Base-by-base conservation (phyloP, 2,113 vertebrate species). In the Nipponia nippon region DNA sequence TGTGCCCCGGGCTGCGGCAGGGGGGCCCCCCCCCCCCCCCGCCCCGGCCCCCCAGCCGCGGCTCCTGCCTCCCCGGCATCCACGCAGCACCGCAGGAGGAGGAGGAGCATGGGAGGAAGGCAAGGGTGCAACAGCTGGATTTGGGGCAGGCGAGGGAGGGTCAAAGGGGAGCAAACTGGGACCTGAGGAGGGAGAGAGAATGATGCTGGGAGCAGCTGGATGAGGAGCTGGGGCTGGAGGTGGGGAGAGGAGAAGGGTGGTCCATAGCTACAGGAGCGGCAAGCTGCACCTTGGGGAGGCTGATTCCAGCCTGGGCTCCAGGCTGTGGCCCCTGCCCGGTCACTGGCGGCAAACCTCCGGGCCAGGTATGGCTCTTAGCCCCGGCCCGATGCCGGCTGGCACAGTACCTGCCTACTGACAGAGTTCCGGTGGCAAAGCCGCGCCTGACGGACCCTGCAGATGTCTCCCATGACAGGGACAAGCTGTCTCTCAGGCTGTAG, bases 351-450 rank as follows among this genome's bases (percentile, higher is more conserved):
- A 71, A 47, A 29, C 21, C 22, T 42, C 27, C 2, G 0, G 29
- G 42, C 10, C 19, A 16, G 30, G 34, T 3, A 13, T 0, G 5
- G 21, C 8, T 23, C 52, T 40, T 12, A 38, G 4, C 19, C 26
- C 40, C 47, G 11, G 10, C 11, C 16, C 0, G 2, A 2, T 7
- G 10, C 17, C 14, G 29, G 21, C 23, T 50, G 42, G 16, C 16
- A 21, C 0, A 2, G 42, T 11, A 30, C 13, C 36, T 65, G 42
- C 47, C 13, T n/a, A 4, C 42, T 26, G 78, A 8, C 0, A 7
- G 30, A 13, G 13, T 18, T 30, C 32, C 40, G 18, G 20, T 6
- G 30, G 25, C 49, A 56, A n/a, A 71, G 73, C 13, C 27, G 11
- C 2, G 2, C 29, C 30, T 5, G 16, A 62, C 6, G 36, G n/a